These are phyloP conservation scores for Urocyon cinereoargenteus DNA, from an alignment of 2,797 vertebrate species.

Conservation along the genomic window DNA sequence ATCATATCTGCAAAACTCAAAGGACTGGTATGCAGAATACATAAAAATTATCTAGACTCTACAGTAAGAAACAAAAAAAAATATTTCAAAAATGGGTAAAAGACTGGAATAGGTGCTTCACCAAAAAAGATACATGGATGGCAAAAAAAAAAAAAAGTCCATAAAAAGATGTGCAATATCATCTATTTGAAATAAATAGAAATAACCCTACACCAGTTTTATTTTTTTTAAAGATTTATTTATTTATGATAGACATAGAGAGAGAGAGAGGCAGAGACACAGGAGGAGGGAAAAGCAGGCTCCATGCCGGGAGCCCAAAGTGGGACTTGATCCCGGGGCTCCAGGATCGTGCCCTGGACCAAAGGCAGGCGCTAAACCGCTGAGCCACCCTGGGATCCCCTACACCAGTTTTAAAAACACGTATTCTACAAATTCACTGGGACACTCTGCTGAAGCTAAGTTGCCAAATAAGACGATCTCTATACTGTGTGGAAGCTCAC, in stretches of 20 bases:
- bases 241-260: too few relatives aligned
- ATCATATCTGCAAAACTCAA: neutral
- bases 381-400: neutral
- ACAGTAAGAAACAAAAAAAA: neutral
- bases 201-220: neutral
- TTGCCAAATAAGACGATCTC: neutral
- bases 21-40: neutral
- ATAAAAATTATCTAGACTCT: neutral
- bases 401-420: neutral
- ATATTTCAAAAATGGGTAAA: constrained; percentile 5
- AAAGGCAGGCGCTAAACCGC: too few relatives aligned
- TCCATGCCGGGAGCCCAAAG: too few relatives aligned
- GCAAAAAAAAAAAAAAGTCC: neutral
- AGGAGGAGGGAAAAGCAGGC: too few relatives aligned
- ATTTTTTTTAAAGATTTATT: too few relatives aligned
- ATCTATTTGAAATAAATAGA: neutral
- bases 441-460: neutral
- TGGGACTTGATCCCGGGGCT: too few relatives aligned
- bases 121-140: neutral
- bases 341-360: too few relatives aligned
- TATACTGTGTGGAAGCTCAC: neutral
- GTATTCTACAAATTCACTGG: neutral
- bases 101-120: neutral
- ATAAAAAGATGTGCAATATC: neutral
- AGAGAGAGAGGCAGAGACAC: too few relatives aligned